Conservation (phyloP, 92 coral and sea anemone species). For the Epizoanthus stellaris region DNA sequence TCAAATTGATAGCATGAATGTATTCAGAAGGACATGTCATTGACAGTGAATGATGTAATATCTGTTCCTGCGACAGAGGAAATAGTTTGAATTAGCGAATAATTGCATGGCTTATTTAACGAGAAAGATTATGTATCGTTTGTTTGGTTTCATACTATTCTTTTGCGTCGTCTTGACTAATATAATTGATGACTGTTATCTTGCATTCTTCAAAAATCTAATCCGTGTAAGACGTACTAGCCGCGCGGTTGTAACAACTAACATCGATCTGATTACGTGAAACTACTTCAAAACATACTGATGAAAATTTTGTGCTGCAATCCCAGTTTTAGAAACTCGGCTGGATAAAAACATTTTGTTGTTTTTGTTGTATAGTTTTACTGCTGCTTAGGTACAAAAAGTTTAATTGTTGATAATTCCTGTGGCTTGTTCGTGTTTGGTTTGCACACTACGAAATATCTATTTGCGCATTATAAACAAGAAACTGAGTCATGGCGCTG, state of each 20-base stretch:
- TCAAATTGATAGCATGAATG: neutral
- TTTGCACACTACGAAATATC: neutral
- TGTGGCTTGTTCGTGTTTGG: neutral
- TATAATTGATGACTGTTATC: neutral
- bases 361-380: too few relatives aligned
- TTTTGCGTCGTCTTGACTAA: neutral
- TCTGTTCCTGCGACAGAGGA: too few relatives aligned
- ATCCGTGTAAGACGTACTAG: neutral
- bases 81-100: neutral
- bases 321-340: too few relatives aligned
- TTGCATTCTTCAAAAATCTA: constrained; percentile 1
- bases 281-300: constrained; percentile 1
- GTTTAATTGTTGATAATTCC: too few relatives aligned
- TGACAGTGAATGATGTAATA: too few relatives aligned
- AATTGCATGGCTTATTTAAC: neutral
- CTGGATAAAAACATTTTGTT: too few relatives aligned
- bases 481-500: constrained; percentile 14
- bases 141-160: neutral
- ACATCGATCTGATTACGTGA: neutral
- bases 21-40: neutral
- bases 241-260: neutral
- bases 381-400: too few relatives aligned
- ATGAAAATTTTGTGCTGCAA: neutral
- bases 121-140: neutral
- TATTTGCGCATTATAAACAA: neutral